phyloP scores from a whole-genome alignment of 2,113 vertebrate genomes.

The Choloepus hoffmanni region DNA sequence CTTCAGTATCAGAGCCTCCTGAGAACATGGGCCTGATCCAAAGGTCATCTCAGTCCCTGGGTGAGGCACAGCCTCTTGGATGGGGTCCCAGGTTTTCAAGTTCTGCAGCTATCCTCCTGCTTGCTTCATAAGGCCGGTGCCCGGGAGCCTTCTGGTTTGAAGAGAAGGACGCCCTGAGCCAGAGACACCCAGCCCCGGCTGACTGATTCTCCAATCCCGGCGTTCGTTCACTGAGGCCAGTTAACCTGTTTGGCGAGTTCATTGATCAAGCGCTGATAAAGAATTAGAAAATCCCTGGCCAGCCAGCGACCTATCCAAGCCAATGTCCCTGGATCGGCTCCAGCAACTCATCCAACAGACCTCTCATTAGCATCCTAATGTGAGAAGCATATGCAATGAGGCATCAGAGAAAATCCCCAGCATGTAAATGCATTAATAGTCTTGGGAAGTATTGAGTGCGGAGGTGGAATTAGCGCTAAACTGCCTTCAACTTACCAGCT shows the following conservation, averaged over 20 bases:
- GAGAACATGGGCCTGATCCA: background rate
- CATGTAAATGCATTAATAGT: conserved; percentile 90
- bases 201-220: conserved; percentile 5
- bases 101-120: background rate
- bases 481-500: conserved; percentile 86
- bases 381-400: conserved; percentile 85
- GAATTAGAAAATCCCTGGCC: conserved; percentile 60
- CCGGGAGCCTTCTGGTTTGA: background rate
- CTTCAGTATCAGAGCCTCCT: background rate
- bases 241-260: conserved; percentile 66
- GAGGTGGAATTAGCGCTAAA: conserved; percentile 85
- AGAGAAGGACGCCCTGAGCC: background rate
- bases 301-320: conserved; percentile 62
- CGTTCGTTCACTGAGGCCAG: conserved; percentile 12
- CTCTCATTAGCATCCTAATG: conserved; percentile 87
- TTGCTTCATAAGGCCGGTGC: background rate
- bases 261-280: conserved; percentile 58
- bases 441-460: conserved; percentile 81
- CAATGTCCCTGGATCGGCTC: conserved; percentile 38
- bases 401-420: conserved; percentile 87
- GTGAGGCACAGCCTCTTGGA: background rate
- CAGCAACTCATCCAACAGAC: conserved; percentile 73
- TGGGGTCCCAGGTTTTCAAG: background rate
- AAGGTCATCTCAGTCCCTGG: background rate
- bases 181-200: background rate